Conservation (phyloP, 1,140 invertebrate species). For the Drosophila varians region DNA sequence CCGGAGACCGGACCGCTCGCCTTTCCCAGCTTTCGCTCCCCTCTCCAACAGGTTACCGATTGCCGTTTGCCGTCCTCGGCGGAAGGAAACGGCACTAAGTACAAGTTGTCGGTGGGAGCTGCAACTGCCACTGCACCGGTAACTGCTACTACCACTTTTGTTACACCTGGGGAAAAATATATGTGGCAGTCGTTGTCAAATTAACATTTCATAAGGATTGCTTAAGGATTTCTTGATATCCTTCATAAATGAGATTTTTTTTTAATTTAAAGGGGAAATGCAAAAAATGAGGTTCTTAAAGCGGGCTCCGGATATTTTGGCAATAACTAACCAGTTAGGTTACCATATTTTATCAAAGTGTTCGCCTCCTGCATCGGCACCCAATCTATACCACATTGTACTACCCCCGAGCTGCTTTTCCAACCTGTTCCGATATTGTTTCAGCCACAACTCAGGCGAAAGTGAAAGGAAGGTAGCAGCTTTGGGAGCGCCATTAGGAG, state of each 20-base stretch:
- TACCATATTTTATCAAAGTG: background rate
- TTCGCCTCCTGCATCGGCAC: background rate
- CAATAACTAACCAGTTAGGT: too few species aligned
- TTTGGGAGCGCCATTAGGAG: conserved; percentile 37
- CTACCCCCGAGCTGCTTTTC: conserved; percentile 1
- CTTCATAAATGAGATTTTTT: too few species aligned
- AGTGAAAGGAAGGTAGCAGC: conserved; percentile 53
- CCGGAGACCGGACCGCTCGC: conserved; percentile 1
- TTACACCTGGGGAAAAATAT: background rate
- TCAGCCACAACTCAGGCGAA: conserved; percentile 40
- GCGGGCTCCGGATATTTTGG: too few species aligned
- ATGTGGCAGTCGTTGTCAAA: too few species aligned
- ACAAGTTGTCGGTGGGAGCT: conserved; percentile 59
- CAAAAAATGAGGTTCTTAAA: too few species aligned
- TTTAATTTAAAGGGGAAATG: too few species aligned
- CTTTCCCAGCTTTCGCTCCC: background rate
- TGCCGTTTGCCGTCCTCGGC: conserved; percentile 47
- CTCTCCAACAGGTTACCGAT: background rate
- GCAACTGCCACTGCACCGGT: conserved; percentile 20
- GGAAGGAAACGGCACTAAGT: conserved; percentile 73
- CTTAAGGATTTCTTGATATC: too few species aligned
- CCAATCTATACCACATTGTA: background rate
- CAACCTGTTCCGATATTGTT: conserved; percentile 57
- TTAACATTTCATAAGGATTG: too few species aligned
- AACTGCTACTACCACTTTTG: conserved; percentile 1